Evolutionary conservation across 2,888 invertebrate species (phyloP).

Genomic region (Troglohyphantes excavatus): DNA sequence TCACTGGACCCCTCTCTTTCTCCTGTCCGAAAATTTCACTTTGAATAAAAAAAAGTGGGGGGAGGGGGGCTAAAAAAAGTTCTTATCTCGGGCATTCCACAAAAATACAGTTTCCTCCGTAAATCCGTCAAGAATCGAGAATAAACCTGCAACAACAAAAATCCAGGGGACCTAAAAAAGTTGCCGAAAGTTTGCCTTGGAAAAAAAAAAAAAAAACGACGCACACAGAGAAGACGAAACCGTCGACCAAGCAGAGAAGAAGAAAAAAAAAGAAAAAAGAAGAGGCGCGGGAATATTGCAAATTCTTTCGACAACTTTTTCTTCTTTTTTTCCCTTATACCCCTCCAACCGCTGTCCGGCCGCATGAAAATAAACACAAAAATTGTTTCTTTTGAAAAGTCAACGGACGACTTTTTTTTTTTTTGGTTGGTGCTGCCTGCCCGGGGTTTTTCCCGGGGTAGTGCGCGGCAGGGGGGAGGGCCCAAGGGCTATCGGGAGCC

Average conservation of each 20-base stretch:
- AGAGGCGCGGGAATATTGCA: slow-evolving; percentile 52
- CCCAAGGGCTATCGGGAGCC: neutral
- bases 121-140: neutral
- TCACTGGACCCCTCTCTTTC: neutral
- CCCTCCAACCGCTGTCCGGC: neutral
- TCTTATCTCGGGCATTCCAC: slow-evolving; percentile 38
- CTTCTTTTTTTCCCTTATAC: neutral
- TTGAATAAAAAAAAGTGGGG: too few species aligned
- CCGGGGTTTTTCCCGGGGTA: slow-evolving; percentile 4
- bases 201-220: neutral
- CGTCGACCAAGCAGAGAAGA: slow-evolving; percentile 3
- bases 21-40: slow-evolving; percentile 12
- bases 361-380: slow-evolving; percentile 32
- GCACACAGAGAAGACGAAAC: too few species aligned
- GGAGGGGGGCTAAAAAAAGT: neutral
- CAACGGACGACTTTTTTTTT: slow-evolving; percentile 54
- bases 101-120: slow-evolving; percentile 24
- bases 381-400: slow-evolving; percentile 71
- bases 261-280: slow-evolving; percentile 17
- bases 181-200: neutral
- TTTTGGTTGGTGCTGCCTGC: neutral
- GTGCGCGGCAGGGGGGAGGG: neutral
- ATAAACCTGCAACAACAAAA: slow-evolving; percentile 8
- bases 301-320: slow-evolving; percentile 53
- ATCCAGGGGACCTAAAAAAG: neutral